Base-by-base conservation (phyloP, 2,797 vertebrate genomes). In the Sebastes minor region DNA sequence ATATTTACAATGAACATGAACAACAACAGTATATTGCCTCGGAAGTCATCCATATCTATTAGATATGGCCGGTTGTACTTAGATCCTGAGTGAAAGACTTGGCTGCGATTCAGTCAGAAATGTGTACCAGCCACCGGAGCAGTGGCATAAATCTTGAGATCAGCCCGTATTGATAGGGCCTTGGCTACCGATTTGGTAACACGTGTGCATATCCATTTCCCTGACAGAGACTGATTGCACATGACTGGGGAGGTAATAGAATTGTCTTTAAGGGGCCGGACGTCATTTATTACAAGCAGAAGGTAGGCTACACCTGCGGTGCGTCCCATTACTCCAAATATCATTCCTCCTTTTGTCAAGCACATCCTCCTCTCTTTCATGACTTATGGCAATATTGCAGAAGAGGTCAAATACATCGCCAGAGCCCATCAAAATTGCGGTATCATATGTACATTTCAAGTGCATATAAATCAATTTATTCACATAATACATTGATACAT, bases 181-280 rank as follows among this genome's bases (percentile, higher is more conserved):
- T 94, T 90, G 91, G 89, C 93, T 93, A 95, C 90, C 88, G 92
- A 95, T 96, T 94, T 95, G 94, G 93, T 93, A 94, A 94, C 94
- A 95, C 89, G 81, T 94, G 92, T 94, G 93, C 90, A 94, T 95
- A 95, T 95, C 94, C 93, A 94, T 95, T 94, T 94, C 80, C 91
- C 82, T 93, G 95, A 95, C 95, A 96, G 91, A 94, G 95, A 96
- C 90, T 92, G 94, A 96, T 96, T 89, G 88, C 92, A 92, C 88
- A 92, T 86, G 92, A 93, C 90, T 89, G 84, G 73, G 88, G 91
- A 94, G 94, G 95, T 96, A 96, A 95, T 96, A 95, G 95, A 95
- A 94, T 95, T 96, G 96, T 96, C 95, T 96, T 96, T 95, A 95
- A 94, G 89, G 74, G 87, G 86, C 90, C 81, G 90, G 93, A 95